These are phyloP conservation scores for Syrrhaptes paradoxus DNA, from an alignment of 2,113 vertebrate species.

Conservation along the genomic window DNA sequence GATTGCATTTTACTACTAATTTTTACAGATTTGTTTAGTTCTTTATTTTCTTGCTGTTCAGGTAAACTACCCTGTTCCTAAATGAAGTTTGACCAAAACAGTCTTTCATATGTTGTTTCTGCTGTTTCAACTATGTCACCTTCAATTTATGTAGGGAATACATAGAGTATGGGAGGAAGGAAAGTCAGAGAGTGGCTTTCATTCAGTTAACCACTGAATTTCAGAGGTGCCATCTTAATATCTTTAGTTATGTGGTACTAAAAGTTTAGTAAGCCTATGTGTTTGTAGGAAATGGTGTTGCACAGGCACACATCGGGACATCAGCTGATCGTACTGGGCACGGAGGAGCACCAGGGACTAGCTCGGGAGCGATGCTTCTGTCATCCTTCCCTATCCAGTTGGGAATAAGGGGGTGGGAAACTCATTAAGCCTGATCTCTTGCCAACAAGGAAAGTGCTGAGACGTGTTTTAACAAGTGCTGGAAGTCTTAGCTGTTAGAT, in stretches of 20 bases:
- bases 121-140: neutral
- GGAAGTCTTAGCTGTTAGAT: neutral
- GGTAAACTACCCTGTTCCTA: neutral
- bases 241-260: neutral
- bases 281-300: neutral
- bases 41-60: neutral
- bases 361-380: neutral
- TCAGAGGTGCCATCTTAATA: neutral
- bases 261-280: neutral
- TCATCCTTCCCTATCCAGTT: neutral
- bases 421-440: neutral
- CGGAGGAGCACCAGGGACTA: neutral
- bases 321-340: too few species aligned
- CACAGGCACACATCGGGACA: accelerated
- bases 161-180: neutral
- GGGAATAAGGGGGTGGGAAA: neutral
- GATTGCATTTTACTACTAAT: neutral
- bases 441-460: neutral
- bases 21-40: neutral
- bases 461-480: neutral
- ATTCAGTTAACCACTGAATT: neutral
- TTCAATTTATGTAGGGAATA: neutral
- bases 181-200: neutral
- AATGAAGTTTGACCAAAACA: neutral
- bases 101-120: neutral